Base-by-base conservation (phyloP, 1,140 invertebrate genomes). In the Bilobella aurantiaca region DNA sequence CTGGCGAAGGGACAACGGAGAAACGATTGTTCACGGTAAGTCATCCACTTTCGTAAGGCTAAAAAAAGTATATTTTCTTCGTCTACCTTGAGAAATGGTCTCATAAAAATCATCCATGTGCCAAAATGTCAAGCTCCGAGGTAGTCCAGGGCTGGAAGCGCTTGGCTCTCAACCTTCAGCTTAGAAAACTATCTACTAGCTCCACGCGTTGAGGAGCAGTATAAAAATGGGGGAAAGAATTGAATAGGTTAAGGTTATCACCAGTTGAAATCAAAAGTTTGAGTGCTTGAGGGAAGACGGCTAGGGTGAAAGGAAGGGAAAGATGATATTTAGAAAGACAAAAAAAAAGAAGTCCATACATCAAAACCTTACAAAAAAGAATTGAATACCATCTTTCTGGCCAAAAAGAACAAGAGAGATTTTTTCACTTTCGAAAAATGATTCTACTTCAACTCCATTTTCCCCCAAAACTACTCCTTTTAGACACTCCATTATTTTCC, bases 1-100 rank as follows among this genome's bases (percentile, higher is more conserved):
- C 65, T 81, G 80, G 80, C 74, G 73, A 30, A 74, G 74, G 28
- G 73, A 76, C 23, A 74, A 76, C 0, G 74, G 74, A 2, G 75
- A 77, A 47, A 78, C 79, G 63, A 75, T 76, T 53, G 69, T 74
- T 23, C 69, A 73, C 63, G 71, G 74, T 76, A 63, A 23, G n/a
- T 46, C n/a, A 3, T 29, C 5, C 30, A 8, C 21, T 29, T 2
- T 14, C 25, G 29, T 32, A 32, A 30, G 27, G 31, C 18, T 31
- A n/a, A 12, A n/a, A 53, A 21, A 3, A 53, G 47, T n/a, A 25
- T 29, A 30, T 16, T 18, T 63, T 53, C 62, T 63, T 46, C 49
- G 46, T 58, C 31, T 59, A 49, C 46, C n/a, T 27, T 29, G 37
- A 66, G 59, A 60, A 57, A 66, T 57, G 64, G 63, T n/a, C 27